Base-by-base conservation (phyloP, 2,113 vertebrate genomes). In the Gyps fulvus region DNA sequence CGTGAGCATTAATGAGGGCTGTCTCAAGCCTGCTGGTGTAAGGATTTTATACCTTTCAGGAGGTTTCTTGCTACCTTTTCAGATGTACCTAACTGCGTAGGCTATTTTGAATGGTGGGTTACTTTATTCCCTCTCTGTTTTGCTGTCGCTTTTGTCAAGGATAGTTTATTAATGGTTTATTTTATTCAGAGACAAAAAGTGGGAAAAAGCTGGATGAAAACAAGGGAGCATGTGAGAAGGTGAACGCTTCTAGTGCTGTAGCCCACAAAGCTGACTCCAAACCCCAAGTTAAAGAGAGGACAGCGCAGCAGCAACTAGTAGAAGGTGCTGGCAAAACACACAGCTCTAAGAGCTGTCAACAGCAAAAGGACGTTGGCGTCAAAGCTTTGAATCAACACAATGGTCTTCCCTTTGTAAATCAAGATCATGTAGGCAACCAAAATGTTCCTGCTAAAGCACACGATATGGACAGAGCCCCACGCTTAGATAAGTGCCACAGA, bases 171-270 rank as follows among this genome's bases (percentile, higher is more conserved):
- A 69, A 95, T 50, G 17, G 15, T 21, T 72, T 89, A 2, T 89
- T 93, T 95, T 91, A 57, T 84, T 87, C 80, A 98, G 97, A 94
- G 82, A 45, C 71, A 69, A 94, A 95, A 91, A 80, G 31, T 6
- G 82, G 59, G 83, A 95, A 90, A 72, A 93, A 86, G 42, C 36
- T 54, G 66, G 93, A 95, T 93, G 97, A 94, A 77, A 66, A 63
- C 36, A 92, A 83, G 19, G 89, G 55, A 83, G 16, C 50, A 9
- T 25, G 66, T 90, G 95, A 95, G 88, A 97, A 97, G 36, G 88
- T 88, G 78, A 94, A 78, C 1, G 4, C 40, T 62, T 54, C 69
- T 31, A 34, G 49, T 32, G 32, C 54, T 50, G 71, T 9, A 54
- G 62, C 83, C 57, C 83, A 36, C 52, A 93, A 96, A 92, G 42